A percentile compares a stretch with the other conserved stretches of the same genome.
phyloP scores from a whole-genome alignment of 2,797 vertebrate genomes.

The Paratrypauchen microcephalus region DNA sequence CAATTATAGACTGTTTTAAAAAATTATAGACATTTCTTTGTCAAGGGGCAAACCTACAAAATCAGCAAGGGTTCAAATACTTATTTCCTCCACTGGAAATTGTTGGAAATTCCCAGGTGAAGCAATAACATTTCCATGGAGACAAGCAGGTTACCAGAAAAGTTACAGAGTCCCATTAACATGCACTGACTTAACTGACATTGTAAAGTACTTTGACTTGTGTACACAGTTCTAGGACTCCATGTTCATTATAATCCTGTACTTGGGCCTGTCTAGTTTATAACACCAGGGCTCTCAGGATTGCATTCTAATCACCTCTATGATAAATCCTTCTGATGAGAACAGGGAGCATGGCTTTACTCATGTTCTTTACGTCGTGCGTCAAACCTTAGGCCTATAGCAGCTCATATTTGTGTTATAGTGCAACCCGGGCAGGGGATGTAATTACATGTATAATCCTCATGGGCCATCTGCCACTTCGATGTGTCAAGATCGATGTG shows the following conservation, averaged over 20 bases:
- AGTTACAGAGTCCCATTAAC: neutral
- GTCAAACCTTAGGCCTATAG: conserved; percentile 22
- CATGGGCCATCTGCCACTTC: conserved; percentile 42
- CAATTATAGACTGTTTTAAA: too few species aligned
- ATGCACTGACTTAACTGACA: neutral
- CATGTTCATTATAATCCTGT: neutral
- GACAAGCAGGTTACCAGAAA: neutral
- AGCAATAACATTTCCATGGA: neutral
- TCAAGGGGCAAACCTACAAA: too few species aligned
- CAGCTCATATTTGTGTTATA: conserved; percentile 21
- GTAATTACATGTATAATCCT: conserved; percentile 47
- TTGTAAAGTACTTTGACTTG: neutral
- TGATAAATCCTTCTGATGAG: conserved; percentile 37
- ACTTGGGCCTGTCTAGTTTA: conserved; percentile 10
- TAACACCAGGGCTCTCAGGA: conserved; percentile 22
- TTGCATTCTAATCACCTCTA: conserved; percentile 35
- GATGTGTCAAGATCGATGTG: conserved; percentile 22
- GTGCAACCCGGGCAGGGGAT: conserved; percentile 13
- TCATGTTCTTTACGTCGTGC: neutral
- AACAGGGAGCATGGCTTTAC: conserved; percentile 18
- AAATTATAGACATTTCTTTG: too few species aligned
- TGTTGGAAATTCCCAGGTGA: too few species aligned
- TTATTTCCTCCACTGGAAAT: too few species aligned
- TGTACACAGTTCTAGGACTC: neutral
- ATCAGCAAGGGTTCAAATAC: too few species aligned